Percentiles rank a stretch among this genome's conserved stretches.
Evolutionary conservation across 2,888 invertebrate genomes (phyloP).

Genomic region (Ennomos erosarius): DNA sequence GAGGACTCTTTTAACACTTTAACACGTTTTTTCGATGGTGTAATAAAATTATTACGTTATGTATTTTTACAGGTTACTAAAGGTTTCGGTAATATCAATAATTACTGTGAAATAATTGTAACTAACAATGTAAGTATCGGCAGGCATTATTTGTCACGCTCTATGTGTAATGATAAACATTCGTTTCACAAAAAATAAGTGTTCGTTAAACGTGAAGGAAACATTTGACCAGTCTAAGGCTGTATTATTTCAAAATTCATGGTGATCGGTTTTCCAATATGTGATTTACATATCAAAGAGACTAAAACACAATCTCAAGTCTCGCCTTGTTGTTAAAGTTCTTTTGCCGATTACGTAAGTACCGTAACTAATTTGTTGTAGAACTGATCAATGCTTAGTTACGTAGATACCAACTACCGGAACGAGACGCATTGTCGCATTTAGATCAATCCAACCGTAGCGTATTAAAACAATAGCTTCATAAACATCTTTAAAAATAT

Average conservation of each 20-base stretch:
- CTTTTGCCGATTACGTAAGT: slow-evolving; percentile 3
- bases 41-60: background rate
- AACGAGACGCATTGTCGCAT: slow-evolving; percentile 20
- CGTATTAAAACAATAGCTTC: slow-evolving; percentile 21
- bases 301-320: slow-evolving; percentile 13
- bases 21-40: background rate
- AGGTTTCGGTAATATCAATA: no score
- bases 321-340: background rate
- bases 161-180: no score
- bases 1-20: no score
- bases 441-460: slow-evolving; percentile 8
- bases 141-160: no score
- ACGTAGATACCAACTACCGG: no score
- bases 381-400: slow-evolving; percentile 20
- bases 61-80: no score
- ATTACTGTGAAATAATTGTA: no score
- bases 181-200: no score
- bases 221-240: no score
- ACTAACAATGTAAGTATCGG: no score
- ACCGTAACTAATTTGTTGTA: slow-evolving; percentile 13
- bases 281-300: slow-evolving; percentile 13
- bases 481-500: slow-evolving; percentile 2
- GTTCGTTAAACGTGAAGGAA: no score
- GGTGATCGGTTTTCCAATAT: slow-evolving; percentile 8
- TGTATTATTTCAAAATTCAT: background rate